Percentiles rank a stretch among this genome's conserved stretches.
Evolutionary conservation across 1,140 invertebrate genomes (phyloP).

Genomic region (Eumaeus atala): DNA sequence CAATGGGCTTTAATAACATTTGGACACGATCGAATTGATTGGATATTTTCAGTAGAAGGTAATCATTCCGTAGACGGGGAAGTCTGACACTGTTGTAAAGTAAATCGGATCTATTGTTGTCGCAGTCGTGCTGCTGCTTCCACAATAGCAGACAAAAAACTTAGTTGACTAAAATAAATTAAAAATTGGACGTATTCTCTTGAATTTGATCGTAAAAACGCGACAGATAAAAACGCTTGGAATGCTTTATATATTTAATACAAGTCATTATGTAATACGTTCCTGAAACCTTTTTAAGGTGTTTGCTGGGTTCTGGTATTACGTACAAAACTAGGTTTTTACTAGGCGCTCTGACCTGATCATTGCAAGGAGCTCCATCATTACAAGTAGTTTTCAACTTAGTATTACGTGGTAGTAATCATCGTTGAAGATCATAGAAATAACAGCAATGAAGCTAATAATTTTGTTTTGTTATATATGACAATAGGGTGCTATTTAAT

Average conservation of each 20-base stretch:
- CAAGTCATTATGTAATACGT: background rate
- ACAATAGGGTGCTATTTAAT: no score
- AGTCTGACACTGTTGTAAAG: conserved; percentile 39
- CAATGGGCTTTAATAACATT: conserved; percentile 45
- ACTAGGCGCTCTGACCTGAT: no score
- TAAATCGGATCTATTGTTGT: conserved; percentile 42
- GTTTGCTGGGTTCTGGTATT: no score
- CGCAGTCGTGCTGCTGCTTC: conserved; percentile 25
- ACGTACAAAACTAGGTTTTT: no score
- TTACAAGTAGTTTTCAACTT: no score
- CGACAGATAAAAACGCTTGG: background rate
- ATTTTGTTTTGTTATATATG: no score
- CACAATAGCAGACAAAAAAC: conserved; percentile 22
- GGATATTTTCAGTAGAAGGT: conserved; percentile 28
- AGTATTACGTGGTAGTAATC: no score
- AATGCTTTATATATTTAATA: conserved; percentile 1
- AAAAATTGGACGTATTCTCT: conserved; percentile 6
- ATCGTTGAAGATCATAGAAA: no score
- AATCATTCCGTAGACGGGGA: conserved; percentile 26
- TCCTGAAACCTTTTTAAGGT: background rate
- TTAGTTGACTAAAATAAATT: conserved; percentile 18
- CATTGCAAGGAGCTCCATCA: no score
- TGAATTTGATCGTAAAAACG: conserved; percentile 2
- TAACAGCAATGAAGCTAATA: no score
- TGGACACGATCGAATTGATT: conserved; percentile 19